Conservation (phyloP, 35 echinoderm and acorn worm genomes). For the Amphiura filiformis region DNA sequence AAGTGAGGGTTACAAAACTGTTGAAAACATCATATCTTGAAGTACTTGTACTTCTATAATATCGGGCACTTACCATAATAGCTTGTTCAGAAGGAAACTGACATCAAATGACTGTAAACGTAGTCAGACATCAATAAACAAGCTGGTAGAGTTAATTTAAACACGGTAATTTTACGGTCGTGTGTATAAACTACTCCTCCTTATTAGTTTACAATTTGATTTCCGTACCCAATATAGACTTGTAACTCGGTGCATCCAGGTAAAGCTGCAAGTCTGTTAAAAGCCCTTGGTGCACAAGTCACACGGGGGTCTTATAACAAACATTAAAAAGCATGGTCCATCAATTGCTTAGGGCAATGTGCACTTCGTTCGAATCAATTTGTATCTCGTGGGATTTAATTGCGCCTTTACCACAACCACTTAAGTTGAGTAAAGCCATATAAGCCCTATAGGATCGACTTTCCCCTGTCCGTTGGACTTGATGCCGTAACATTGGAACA, state of each 20-base stretch:
- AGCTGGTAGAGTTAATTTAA: background rate
- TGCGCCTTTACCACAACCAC: conserved; percentile 1
- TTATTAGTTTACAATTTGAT: conserved; percentile 13
- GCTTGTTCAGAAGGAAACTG: background rate
- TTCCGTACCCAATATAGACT: background rate
- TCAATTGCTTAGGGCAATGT: background rate
- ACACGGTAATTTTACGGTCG: background rate
- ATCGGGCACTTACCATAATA: background rate
- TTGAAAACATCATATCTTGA: no score
- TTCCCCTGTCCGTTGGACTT: no score
- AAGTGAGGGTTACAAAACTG: no score
- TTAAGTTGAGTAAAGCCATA: background rate
- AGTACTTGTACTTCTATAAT: background rate
- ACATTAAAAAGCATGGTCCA: conserved; percentile 1
- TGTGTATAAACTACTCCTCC: background rate
- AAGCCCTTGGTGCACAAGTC: background rate
- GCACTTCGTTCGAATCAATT: conserved; percentile 2
- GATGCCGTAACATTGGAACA: no score
- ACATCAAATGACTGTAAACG: background rate
- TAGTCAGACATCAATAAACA: background rate
- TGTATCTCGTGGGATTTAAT: conserved; percentile 2
- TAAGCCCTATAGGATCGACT: no score
- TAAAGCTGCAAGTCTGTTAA: background rate
- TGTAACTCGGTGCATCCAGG: background rate
- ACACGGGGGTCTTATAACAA: background rate